phyloP scores from a whole-genome alignment of 2,797 vertebrate genomes.

The Takifugu rubripes region DNA sequence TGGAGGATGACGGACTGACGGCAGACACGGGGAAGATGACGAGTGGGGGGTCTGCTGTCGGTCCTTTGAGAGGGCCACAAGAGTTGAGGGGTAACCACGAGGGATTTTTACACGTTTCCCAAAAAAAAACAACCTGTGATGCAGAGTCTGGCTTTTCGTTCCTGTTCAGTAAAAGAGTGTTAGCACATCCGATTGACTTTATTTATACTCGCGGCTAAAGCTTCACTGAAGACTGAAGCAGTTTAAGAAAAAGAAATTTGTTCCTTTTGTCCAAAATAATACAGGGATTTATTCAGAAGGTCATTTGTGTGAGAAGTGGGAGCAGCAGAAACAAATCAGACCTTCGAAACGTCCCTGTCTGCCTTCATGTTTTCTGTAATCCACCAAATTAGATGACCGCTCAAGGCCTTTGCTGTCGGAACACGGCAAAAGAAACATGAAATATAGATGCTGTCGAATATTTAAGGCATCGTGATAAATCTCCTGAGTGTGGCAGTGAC shows the following conservation, averaged over 20 bases:
- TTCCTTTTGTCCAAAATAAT: not conserved
- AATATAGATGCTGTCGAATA: constrained; percentile 22
- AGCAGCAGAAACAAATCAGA: not conserved
- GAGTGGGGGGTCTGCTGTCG: constrained; percentile 13
- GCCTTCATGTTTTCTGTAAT: constrained; percentile 23
- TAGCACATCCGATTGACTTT: not conserved
- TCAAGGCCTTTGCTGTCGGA: constrained; percentile 1
- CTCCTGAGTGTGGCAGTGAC: not conserved
- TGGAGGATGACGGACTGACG: constrained; percentile 15
- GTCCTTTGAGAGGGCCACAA: constrained; percentile 4
- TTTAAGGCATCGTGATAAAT: constrained; percentile 13
- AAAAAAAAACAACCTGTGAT: too few species aligned
- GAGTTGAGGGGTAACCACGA: constrained; percentile 3
- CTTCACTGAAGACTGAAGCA: not conserved
- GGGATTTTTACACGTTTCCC: not conserved
- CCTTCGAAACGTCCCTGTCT: constrained; percentile 7
- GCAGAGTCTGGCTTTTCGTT: too few species aligned
- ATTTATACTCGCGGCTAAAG: not conserved
- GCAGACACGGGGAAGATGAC: constrained; percentile 12
- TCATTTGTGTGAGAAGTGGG: constrained; percentile 1
- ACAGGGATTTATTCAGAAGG: not conserved
- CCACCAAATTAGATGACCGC: constrained; percentile 12
- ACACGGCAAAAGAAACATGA: constrained; percentile 11
- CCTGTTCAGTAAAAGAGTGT: not conserved
- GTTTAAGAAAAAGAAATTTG: not conserved